Conservation (phyloP, 2,797 vertebrate genomes). For the Hylomyscus alleni region DNA sequence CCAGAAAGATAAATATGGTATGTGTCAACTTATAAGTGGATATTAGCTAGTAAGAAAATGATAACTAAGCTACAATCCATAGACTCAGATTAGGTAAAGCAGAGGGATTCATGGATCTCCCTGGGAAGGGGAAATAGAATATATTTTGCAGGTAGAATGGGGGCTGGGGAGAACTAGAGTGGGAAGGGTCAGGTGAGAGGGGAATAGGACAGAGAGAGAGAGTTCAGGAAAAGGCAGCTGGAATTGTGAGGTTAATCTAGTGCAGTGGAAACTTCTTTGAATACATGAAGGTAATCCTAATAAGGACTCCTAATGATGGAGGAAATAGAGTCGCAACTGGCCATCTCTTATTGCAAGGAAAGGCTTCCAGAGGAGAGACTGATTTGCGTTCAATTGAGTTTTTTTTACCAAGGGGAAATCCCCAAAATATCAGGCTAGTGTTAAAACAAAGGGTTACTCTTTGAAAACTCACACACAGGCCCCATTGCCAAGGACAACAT, state of each 20-base stretch:
- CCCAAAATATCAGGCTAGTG: neutral
- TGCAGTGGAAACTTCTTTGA: neutral
- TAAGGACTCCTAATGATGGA: neutral
- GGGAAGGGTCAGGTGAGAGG: neutral
- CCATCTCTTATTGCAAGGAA: neutral
- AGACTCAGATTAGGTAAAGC: neutral
- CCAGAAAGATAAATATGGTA: neutral
- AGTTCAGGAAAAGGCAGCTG: neutral
- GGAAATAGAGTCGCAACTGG: neutral
- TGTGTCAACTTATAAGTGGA: neutral
- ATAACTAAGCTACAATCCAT: neutral
- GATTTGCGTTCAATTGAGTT: neutral
- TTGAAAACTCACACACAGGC: neutral
- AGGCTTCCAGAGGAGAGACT: neutral
- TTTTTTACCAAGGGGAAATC: neutral
- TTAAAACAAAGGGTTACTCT: neutral
- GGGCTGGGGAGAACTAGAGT: neutral
- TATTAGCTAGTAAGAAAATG: neutral
- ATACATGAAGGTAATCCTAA: neutral
- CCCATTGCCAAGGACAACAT: neutral
- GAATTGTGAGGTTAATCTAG: neutral
- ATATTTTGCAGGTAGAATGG: neutral
- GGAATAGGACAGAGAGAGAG: neutral
- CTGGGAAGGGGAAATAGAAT: neutral
- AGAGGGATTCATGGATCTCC: neutral